Conservation (phyloP, 2,797 vertebrate genomes). For the Mormyrus hasselquistii region DNA sequence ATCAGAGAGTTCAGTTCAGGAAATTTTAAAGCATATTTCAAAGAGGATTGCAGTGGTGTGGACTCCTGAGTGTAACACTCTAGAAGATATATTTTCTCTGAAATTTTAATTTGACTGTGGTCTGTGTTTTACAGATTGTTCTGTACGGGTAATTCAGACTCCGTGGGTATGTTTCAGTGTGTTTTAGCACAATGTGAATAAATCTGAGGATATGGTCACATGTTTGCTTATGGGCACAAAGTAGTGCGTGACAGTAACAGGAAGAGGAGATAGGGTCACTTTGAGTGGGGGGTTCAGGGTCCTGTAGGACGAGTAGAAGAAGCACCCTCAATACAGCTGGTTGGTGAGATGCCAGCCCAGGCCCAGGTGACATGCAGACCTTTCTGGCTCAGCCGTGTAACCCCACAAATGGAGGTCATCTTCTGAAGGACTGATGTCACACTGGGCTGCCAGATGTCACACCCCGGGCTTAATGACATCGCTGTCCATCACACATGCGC, state of each 20-base stretch:
- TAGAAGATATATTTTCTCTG: not conserved
- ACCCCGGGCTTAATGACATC: constrained; percentile 44
- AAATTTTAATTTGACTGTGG: not conserved
- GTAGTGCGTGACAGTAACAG: not conserved
- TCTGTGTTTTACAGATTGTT: not conserved
- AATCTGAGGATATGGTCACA: not conserved
- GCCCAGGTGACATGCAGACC: not conserved
- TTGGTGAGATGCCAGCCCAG: not conserved
- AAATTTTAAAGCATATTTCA: not conserved
- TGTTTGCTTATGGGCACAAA: not conserved
- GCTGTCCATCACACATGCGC: constrained; percentile 14
- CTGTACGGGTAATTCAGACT: not conserved
- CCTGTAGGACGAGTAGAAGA: not conserved
- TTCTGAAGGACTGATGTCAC: constrained; percentile 51
- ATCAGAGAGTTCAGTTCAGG: not conserved
- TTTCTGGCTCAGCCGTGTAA: constrained; percentile 17
- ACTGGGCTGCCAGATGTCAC: constrained; percentile 59
- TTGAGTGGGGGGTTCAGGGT: not conserved
- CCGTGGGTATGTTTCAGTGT: not conserved
- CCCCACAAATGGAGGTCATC: constrained; percentile 31
- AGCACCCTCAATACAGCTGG: not conserved
- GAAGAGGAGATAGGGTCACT: not conserved
- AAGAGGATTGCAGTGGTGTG: not conserved
- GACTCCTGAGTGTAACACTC: not conserved
- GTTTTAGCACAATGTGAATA: not conserved